Percentiles rank a stretch among this genome's conserved stretches.
These are phyloP conservation scores for Hemithea aestivaria DNA, from an alignment of 2,888 invertebrate species.

Conservation along the genomic window DNA sequence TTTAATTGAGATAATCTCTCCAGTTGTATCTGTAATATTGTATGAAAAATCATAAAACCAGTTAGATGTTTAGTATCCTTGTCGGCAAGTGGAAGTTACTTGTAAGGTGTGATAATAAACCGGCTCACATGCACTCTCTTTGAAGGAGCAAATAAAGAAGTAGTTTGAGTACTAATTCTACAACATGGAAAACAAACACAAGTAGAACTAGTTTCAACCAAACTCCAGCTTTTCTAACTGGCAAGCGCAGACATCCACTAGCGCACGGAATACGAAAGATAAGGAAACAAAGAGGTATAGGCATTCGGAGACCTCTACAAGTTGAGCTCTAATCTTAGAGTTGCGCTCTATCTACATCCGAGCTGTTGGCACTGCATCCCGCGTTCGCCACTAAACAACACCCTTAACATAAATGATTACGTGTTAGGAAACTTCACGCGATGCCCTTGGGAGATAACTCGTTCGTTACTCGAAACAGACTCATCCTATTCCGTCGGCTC, in stretches of 20 bases:
- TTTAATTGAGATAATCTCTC: too few relatives aligned
- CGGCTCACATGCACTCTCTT: too few relatives aligned
- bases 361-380: constrained; percentile 23
- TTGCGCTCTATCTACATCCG: constrained; percentile 20
- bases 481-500: constrained; percentile 33
- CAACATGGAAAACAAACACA: neutral
- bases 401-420: constrained; percentile 44
- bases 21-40: too few relatives aligned
- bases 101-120: too few relatives aligned
- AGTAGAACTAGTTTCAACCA: constrained; percentile 7
- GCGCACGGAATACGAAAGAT: constrained; percentile 24
- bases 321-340: constrained; percentile 22
- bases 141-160: too few relatives aligned
- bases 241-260: constrained; percentile 23
- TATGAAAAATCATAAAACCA: too few relatives aligned
- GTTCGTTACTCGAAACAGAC: constrained; percentile 44
- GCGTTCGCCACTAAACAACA: constrained; percentile 28
- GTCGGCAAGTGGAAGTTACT: too few relatives aligned
- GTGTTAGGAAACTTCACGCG: constrained; percentile 38
- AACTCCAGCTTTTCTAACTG: constrained; percentile 20
- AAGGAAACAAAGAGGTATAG: constrained; percentile 28
- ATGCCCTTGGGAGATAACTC: constrained; percentile 48
- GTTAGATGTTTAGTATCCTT: too few relatives aligned
- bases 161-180: too few relatives aligned
- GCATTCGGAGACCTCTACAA: constrained; percentile 25